These are phyloP conservation scores for Seira musarum DNA, from an alignment of 2,888 invertebrate genomes.

Conservation along the genomic window DNA sequence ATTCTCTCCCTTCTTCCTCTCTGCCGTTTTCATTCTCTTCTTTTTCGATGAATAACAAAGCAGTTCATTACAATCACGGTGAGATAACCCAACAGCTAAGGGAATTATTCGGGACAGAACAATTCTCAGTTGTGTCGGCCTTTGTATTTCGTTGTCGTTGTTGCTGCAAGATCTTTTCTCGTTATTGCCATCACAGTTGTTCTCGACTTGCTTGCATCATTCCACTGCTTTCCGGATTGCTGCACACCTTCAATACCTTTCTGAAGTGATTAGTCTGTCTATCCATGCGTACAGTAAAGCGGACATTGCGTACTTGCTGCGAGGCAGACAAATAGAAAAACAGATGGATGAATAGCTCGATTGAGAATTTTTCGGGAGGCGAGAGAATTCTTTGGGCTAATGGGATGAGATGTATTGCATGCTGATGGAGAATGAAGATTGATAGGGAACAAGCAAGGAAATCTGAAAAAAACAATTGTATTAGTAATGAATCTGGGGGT, in stretches of 20 bases:
- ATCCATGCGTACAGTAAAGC: slow-evolving; percentile 21
- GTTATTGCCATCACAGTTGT: too few species aligned
- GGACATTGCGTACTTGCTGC: slow-evolving; percentile 20
- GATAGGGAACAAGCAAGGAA: slow-evolving; percentile 13
- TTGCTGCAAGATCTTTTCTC: too few species aligned
- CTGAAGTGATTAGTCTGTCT: slow-evolving; percentile 16
- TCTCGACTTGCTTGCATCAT: too few species aligned
- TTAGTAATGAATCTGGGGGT: too few species aligned
- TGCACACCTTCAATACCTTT: slow-evolving; percentile 34
- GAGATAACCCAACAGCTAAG: slow-evolving; percentile 19
- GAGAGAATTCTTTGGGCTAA: slow-evolving; percentile 2
- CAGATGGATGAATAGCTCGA: too few species aligned
- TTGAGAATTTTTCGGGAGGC: too few species aligned
- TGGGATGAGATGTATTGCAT: slow-evolving; percentile 13
- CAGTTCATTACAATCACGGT: slow-evolving; percentile 38
- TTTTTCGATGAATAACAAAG: slow-evolving; percentile 47
- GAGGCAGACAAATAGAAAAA: slow-evolving; percentile 3
- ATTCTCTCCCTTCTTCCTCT: slow-evolving; percentile 8
- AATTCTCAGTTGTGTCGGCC: neutral
- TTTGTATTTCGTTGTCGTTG: neutral
- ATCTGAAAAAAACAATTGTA: too few species aligned
- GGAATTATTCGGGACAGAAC: slow-evolving; percentile 9
- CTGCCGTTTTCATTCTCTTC: neutral
- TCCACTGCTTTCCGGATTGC: slow-evolving; percentile 33
- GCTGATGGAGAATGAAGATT: slow-evolving; percentile 18